Base-by-base conservation (phyloP, 2,113 vertebrate species). In the Oenanthe oenanthe region DNA sequence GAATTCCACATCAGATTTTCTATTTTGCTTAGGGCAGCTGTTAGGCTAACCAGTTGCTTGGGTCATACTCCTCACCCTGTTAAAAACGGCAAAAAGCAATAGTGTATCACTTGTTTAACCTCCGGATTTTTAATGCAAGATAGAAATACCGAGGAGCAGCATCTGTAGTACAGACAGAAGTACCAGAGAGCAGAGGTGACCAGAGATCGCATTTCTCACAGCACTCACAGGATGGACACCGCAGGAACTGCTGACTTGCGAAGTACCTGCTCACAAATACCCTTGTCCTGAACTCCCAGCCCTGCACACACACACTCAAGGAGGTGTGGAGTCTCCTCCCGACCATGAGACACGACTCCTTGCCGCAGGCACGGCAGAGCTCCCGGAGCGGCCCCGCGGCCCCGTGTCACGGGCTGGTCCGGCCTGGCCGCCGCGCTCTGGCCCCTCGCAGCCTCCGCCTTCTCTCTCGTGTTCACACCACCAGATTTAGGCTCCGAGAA, bases 321-420 rank as follows among this genome's bases (percentile, higher is more conserved):
- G 10, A 62, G 34, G 4, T 3, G 7, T 17, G 48, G 40, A 68
- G 45, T 43, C 32, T 75, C 8, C 28, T 53, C 50, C 32, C 0
- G 9, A 29, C 28, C 13, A 0, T 0, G 11, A 68, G 21, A 38
- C 54, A 72, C 0, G 3, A 10, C 16, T 32, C 25, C n/a, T 21
- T 29, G 17, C 76, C 67, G 36, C 24, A 5, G 14, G 8, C 38
- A 6, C 16, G 21, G 56, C 38, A 31, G 65, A 50, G 21, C 54
- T 60, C 45, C 73, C 29, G 0, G 18, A 17, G 57, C 51, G 5
- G 72, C 67, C 50, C 75, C 15, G 10, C 32, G 3, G 17, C 62
- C 28, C 62, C 0, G 5, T 14, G 58, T 22, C 65, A 13, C 40
- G 4, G 4, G 54, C 4, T 0, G 2, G 29, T 34, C 58, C 3